Conservation (phyloP, 2,888 invertebrate species). For the Meandrusa payeni region DNA sequence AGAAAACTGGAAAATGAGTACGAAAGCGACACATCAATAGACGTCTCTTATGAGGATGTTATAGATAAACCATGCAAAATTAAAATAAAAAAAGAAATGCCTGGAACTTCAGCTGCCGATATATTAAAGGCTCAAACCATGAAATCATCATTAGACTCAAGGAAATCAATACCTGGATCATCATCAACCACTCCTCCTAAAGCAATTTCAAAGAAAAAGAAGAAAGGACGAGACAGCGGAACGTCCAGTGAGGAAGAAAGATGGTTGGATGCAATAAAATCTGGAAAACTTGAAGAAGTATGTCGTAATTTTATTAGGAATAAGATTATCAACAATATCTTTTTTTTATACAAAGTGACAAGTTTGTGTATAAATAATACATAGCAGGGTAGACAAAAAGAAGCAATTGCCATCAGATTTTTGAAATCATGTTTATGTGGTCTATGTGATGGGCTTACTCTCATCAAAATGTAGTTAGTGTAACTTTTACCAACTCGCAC, state of each 20-base stretch:
- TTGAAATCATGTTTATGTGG: too few species aligned
- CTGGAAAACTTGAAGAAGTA: constrained; percentile 95
- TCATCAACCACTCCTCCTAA: constrained; percentile 74
- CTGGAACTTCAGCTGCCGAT: constrained; percentile 71
- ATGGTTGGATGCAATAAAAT: constrained; percentile 97
- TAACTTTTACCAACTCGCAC: too few species aligned
- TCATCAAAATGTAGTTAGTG: too few species aligned
- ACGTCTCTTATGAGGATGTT: constrained; percentile 70
- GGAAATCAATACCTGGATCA: constrained; percentile 64
- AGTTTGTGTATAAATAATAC: too few species aligned
- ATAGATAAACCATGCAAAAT: constrained; percentile 75
- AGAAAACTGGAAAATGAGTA: constrained; percentile 77
- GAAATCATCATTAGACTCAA: constrained; percentile 65
- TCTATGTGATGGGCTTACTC: too few species aligned
- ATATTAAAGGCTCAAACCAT: constrained; percentile 72
- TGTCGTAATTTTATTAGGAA: too few species aligned
- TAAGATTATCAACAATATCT: too few species aligned
- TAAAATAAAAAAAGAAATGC: constrained; percentile 70
- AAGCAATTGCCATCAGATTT: too few species aligned
- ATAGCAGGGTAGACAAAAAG: too few species aligned
- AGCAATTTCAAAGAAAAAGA: constrained; percentile 78
- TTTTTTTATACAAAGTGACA: too few species aligned
- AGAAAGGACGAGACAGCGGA: constrained; percentile 88
- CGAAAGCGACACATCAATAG: constrained; percentile 76
- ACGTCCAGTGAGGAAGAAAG: constrained; percentile 96